Evolutionary conservation across 2,888 invertebrate genomes (phyloP).

Genomic region (Melanotus villosus): DNA sequence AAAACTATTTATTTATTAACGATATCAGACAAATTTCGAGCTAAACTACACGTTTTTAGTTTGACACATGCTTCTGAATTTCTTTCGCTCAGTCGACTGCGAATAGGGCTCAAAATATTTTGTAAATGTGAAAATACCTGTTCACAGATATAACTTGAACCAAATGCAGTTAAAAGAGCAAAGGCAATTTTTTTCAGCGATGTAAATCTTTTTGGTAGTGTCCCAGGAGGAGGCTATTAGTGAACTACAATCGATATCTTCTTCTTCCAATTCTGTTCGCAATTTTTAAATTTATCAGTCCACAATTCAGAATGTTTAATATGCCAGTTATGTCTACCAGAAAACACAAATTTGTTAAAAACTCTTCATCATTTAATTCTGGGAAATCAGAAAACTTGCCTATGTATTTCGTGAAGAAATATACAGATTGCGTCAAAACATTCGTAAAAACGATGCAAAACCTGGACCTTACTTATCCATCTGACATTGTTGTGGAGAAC

Average conservation of each 20-base stretch:
- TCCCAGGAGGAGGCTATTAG: conserved; percentile 36
- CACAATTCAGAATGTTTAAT: conserved; percentile 32
- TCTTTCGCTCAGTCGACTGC: conserved; percentile 34
- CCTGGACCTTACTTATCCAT: conserved; percentile 51
- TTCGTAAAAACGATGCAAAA: conserved; percentile 46
- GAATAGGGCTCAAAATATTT: conserved; percentile 36
- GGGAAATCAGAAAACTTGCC: background rate
- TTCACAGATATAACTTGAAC: conserved; percentile 36
- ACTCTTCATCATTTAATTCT: no score
- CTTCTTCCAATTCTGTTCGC: conserved; percentile 30
- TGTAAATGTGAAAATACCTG: conserved; percentile 39
- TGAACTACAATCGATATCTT: conserved; percentile 29
- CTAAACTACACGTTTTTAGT: no score
- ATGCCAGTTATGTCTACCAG: no score
- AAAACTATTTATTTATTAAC: no score
- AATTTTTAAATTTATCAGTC: conserved; percentile 34
- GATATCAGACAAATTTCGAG: no score
- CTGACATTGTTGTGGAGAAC: conserved; percentile 3
- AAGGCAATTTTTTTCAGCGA: conserved; percentile 32
- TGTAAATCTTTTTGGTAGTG: conserved; percentile 28
- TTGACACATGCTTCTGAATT: conserved; percentile 32
- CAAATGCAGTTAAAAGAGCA: conserved; percentile 35
- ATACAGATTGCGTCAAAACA: background rate
- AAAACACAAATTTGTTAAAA: no score
- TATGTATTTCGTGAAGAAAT: background rate